Base-by-base conservation (phyloP, 1,140 invertebrate species). In the Conopomorpha cramerella region DNA sequence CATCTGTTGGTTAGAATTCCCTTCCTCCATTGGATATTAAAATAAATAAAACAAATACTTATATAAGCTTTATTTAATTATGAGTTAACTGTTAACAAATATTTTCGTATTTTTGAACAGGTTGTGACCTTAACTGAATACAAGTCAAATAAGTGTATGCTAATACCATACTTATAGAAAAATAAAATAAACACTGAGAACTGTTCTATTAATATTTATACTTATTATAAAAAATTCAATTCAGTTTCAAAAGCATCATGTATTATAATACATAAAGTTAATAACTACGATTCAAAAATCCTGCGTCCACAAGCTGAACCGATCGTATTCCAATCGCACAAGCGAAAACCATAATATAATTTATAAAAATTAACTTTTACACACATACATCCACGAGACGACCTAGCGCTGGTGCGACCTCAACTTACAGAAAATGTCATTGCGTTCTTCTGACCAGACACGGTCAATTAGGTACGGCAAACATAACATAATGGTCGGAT, bases 51-150 rank as follows among this genome's bases (percentile, higher is more conserved):
- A 71, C 70, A 33, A 71, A 47, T 62, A 54, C 66, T 76, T 76
- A 76, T 72, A 72, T 76, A 76, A 72, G 71, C 71, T 76, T 76
- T 76, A 76, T 76, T 74, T 76, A 72, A 76, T 76, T 76, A 76
- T 72, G 67, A 76, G 66, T 76, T 76, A 34, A 34, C 33, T 34
- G 16, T 34, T 34, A 76, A 76, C 71, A 76, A 72, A 76, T 71
- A 67, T 70, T 72, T 71, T 72, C 65, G 61, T 68, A 72, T 66
- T 68, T 74, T 68, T 68, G 67, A 76, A 70, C 64, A 76, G 65
- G 67, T 72, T 76, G 67, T 76, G 71, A 76, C 71, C 64, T 68
- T 68, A 76, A 76, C 71, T 66, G 65, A 72, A 72, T 70, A 70
- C 59, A 72, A 64, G 58, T 68, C 61, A 62, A 68, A 72, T 72